Evolutionary conservation across 2,888 invertebrate genomes (phyloP).

Genomic region (Lasius platythorax): DNA sequence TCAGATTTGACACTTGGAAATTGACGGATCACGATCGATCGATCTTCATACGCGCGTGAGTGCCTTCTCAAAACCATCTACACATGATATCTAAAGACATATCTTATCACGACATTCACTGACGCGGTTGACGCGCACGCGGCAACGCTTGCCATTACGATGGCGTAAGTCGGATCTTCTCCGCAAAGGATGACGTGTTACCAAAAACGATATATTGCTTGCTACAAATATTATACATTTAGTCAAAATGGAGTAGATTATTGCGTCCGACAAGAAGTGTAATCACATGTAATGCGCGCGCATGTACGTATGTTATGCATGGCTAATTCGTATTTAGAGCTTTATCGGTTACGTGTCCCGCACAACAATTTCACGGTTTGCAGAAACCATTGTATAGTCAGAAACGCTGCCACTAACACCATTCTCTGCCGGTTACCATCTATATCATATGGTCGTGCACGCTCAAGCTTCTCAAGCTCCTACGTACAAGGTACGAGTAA

Average conservation of each 20-base stretch:
- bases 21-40: slow-evolving; percentile 44
- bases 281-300: background rate
- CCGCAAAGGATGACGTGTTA: background rate
- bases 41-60: slow-evolving; percentile 10
- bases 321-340: slow-evolving; percentile 84
- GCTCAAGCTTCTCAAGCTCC: slow-evolving; percentile 25
- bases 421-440: background rate
- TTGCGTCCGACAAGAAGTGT: background rate
- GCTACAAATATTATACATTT: background rate
- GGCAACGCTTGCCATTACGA: background rate
- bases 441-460: slow-evolving; percentile 11
- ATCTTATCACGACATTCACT: background rate
- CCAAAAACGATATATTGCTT: background rate
- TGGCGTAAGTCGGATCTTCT: background rate
- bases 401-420: slow-evolving; percentile 22
- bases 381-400: slow-evolving; percentile 74
- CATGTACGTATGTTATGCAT: background rate
- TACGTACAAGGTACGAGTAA: slow-evolving; percentile 21
- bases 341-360: slow-evolving; percentile 80
- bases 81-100: background rate
- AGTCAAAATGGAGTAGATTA: background rate
- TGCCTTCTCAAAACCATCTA: background rate
- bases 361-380: slow-evolving; percentile 84
- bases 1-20: slow-evolving; percentile 5
- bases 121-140: background rate